phyloP scores from a whole-genome alignment of 2,797 vertebrate genomes.

The Anomalospiza imberbis region DNA sequence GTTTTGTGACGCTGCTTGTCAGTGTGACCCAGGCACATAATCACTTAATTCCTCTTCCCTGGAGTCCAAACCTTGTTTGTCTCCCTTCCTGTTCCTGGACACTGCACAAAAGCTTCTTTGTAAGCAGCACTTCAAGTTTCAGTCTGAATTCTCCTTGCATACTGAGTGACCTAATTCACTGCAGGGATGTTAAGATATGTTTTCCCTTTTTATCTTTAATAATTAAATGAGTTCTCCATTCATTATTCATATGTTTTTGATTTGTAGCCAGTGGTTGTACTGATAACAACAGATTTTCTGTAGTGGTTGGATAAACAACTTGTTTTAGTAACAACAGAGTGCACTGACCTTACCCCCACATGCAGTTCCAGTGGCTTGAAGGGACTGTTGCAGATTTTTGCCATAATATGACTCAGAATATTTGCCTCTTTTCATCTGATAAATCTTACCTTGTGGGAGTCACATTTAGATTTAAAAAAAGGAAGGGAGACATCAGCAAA shows the following conservation, averaged over 20 bases:
- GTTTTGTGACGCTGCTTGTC: background rate
- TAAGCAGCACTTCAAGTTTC: slow-evolving; percentile 26
- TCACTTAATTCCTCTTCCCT: background rate
- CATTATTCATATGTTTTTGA: slow-evolving; percentile 57
- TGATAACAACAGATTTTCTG: slow-evolving; percentile 40
- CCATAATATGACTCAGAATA: background rate
- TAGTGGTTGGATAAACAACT: slow-evolving; percentile 18
- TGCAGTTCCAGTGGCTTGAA: background rate
- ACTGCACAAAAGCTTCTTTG: slow-evolving; percentile 34
- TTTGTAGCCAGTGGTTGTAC: slow-evolving; percentile 35
- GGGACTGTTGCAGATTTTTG: background rate
- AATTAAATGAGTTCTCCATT: slow-evolving; percentile 45
- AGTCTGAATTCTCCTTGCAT: slow-evolving; percentile 44
- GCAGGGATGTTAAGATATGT: background rate
- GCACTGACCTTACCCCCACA: background rate
- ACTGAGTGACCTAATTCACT: slow-evolving; percentile 53
- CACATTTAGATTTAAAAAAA: background rate
- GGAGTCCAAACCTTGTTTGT: background rate
- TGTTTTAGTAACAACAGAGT: slow-evolving; percentile 39
- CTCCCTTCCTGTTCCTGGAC: background rate
- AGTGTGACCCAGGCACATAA: background rate
- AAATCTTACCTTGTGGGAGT: background rate
- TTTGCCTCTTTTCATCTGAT: background rate
- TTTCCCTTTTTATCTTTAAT: slow-evolving; percentile 37
- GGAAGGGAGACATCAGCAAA: background rate